Conservation (phyloP, 2,888 invertebrate genomes). For the Eupithecia dodoneata region DNA sequence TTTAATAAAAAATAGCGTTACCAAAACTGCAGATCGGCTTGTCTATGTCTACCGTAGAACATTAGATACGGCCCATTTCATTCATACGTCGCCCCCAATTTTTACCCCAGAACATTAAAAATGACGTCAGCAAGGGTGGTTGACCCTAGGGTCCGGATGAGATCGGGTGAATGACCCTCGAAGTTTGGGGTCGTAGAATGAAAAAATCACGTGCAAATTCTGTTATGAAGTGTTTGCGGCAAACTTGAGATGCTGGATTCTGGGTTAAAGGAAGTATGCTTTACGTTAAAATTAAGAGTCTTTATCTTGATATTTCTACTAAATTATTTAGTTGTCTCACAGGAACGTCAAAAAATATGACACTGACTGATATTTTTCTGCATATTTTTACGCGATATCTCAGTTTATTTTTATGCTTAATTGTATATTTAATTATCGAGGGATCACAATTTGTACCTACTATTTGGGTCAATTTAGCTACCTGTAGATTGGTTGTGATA, state of each 20-base stretch:
- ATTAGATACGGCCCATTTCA: slow-evolving; percentile 24
- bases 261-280: not conserved
- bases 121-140: slow-evolving; percentile 53
- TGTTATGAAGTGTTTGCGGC: slow-evolving; percentile 1
- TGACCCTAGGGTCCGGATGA: slow-evolving; percentile 45
- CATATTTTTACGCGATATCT: too few species aligned
- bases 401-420: too few species aligned
- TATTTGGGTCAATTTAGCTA: too few species aligned
- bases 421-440: too few species aligned
- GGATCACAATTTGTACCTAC: too few species aligned
- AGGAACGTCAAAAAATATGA: not conserved
- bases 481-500: too few species aligned
- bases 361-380: not conserved
- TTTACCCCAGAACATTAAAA: slow-evolving; percentile 40
- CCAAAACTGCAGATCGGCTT: not conserved
- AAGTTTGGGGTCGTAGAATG: slow-evolving; percentile 45
- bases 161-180: slow-evolving; percentile 53
- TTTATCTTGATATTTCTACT: not conserved
- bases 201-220: not conserved
- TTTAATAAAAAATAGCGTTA: not conserved
- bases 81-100: slow-evolving; percentile 28
- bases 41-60: not conserved
- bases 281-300: not conserved
- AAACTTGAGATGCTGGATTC: not conserved
- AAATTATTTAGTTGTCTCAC: not conserved